Evolutionary conservation across 2,113 vertebrate genomes (phyloP).

Genomic region (Otocyon megalotis): DNA sequence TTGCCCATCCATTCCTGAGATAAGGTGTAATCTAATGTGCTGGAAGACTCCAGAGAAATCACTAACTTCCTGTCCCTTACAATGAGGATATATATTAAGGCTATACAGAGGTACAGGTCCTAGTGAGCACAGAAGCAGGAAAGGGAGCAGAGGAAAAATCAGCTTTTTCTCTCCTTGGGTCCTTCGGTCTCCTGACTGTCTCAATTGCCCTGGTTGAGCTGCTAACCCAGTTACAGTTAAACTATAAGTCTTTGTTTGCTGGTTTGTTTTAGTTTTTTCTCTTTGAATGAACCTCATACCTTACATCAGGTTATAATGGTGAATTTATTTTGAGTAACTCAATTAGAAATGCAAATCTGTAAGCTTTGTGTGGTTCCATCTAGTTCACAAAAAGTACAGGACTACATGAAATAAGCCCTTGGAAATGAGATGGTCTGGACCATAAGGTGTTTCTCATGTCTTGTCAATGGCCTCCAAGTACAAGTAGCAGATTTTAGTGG

Average conservation of each 20-base stretch:
- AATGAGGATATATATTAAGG: not conserved
- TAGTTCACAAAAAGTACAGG: not conserved
- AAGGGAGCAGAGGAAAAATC: not conserved
- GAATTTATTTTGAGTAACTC: conserved; percentile 17
- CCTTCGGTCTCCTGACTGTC: not conserved
- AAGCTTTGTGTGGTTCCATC: not conserved
- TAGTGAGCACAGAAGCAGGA: not conserved
- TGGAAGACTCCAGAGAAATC: not conserved
- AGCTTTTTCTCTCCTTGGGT: not conserved
- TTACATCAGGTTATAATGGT: conserved; percentile 13
- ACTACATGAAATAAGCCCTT: not conserved
- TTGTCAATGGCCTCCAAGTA: not conserved
- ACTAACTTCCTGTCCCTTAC: not conserved
- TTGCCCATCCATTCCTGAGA: not conserved
- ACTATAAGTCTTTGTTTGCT: not conserved
- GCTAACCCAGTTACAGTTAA: not conserved
- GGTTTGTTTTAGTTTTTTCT: not conserved
- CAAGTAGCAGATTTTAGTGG: not conserved
- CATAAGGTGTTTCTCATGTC: not conserved
- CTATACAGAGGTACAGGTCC: not conserved
- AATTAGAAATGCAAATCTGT: not conserved
- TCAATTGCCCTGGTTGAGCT: not conserved
- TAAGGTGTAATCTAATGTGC: not conserved
- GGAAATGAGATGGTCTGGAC: not conserved
- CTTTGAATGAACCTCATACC: not conserved